Evolutionary conservation across 2,113 vertebrate species (phyloP).

Genomic region (Rhineura floridana): DNA sequence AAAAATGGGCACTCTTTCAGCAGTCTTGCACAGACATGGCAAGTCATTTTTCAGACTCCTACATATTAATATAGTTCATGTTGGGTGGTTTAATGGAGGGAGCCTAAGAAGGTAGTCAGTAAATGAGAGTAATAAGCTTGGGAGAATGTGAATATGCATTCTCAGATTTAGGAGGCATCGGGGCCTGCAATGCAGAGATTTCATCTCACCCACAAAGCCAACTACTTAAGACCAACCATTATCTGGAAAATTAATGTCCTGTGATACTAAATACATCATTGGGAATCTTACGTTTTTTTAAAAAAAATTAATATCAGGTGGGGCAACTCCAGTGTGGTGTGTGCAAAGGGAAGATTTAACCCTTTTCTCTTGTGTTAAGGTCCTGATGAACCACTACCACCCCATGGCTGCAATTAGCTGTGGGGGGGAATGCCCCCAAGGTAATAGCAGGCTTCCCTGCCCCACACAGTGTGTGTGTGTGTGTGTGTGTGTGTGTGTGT

Average conservation of each 20-base stretch:
- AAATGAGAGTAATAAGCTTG: background rate
- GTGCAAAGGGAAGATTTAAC: background rate
- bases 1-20: background rate
- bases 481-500: too few species aligned
- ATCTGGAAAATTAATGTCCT: background rate
- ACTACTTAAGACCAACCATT: background rate
- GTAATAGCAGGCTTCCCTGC: too few species aligned
- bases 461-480: too few species aligned
- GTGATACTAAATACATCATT: too few species aligned
- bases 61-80: background rate
- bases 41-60: background rate
- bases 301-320: too few species aligned
- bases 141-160: background rate
- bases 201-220: background rate
- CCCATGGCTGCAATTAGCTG: background rate
- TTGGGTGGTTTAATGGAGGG: background rate
- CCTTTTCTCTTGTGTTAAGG: background rate
- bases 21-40: background rate
- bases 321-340: too few species aligned
- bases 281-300: too few species aligned
- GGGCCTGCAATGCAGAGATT: background rate
- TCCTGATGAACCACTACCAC: background rate
- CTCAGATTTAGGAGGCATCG: background rate
- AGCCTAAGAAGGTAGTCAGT: background rate
- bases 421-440: background rate